Evolutionary conservation across 2,797 vertebrate species (phyloP).

Genomic region (Myripristis jacobus): DNA sequence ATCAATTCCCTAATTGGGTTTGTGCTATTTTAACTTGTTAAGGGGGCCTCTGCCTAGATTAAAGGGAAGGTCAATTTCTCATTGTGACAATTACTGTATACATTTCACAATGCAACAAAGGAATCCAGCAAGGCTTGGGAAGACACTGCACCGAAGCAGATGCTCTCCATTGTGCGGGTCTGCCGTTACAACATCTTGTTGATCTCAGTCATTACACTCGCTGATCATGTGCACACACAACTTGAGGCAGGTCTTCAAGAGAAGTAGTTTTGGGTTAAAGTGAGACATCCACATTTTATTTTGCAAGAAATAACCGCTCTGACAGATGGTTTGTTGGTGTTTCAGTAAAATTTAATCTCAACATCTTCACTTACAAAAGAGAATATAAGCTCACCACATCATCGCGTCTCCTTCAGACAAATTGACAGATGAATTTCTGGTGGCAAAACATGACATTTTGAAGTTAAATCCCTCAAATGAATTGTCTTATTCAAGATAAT

Average conservation of each 20-base stretch:
- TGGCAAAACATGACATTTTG: too few species aligned
- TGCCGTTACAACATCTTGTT: conserved; percentile 20
- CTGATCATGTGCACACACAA: conserved; percentile 13
- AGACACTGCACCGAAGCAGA: conserved; percentile 37
- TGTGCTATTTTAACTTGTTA: conserved; percentile 75
- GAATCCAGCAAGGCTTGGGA: conserved; percentile 22
- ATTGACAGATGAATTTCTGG: too few species aligned
- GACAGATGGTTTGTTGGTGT: not conserved
- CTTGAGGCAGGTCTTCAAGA: too few species aligned
- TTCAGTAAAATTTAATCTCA: not conserved
- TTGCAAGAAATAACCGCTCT: not conserved
- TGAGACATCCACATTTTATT: not conserved
- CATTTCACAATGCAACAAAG: conserved; percentile 69
- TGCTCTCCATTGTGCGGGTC: conserved; percentile 42
- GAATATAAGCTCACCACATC: not conserved
- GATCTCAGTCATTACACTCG: conserved; percentile 26
- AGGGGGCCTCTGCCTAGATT: conserved; percentile 68
- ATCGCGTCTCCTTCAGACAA: not conserved
- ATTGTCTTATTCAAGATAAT: too few species aligned
- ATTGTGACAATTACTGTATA: conserved; percentile 79
- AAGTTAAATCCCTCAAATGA: too few species aligned
- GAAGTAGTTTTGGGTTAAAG: not conserved
- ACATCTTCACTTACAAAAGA: not conserved
- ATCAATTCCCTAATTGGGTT: conserved; percentile 81
- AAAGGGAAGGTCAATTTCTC: conserved; percentile 78